Base-by-base conservation (phyloP, 2,797 vertebrate species). In the Sarcoramphus papa region DNA sequence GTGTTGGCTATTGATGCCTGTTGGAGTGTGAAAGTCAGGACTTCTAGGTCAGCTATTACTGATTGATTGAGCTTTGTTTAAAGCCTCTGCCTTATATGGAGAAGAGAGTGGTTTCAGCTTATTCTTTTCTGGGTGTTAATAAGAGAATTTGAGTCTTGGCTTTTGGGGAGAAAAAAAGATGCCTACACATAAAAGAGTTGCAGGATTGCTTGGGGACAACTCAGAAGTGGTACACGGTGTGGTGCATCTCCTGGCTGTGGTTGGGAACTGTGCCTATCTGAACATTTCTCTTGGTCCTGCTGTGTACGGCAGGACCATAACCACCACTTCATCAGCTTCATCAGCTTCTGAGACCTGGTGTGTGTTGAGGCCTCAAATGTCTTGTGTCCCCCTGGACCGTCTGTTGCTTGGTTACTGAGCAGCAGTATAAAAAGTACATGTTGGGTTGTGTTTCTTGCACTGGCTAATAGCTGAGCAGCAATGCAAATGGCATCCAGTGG, bases 1-100 rank as follows among this genome's bases (percentile, higher is more conserved):
- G 90, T 35, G 74, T 12, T 81, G 76, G 75, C 76, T 53, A 30
- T 74, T 45, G 87, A 62, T 85, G 89, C 31, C 75, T 86, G 70
- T 77, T 67, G 43, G 73, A 86, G 43, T 85, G 83, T 91, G 84
- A 81, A 81, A 80, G 91, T 56, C 93, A 91, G 89, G 72, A 30
- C 72, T 80, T 87, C 2, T 9, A 68, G 93, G 86, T 93, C 86
- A 90, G 79, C 73, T 83, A 4, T 65, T 27, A 19, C 69, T 74
- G 63, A 70, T 23, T 48, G 45, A 41, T 68, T 68, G 73, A 77
- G 65, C 35, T 35, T 28, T 77, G 85, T 35, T 59, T 63, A 78
- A 64, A 86, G 70, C 69, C 48, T 70, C n/a, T 77, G 87, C 47
- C 25, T 50, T 65, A 43, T n/a, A 20, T 28, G 35, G 43, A 27